Evolutionary conservation across 1,140 invertebrate genomes (phyloP).

Genomic region (Pogonus chalceus): DNA sequence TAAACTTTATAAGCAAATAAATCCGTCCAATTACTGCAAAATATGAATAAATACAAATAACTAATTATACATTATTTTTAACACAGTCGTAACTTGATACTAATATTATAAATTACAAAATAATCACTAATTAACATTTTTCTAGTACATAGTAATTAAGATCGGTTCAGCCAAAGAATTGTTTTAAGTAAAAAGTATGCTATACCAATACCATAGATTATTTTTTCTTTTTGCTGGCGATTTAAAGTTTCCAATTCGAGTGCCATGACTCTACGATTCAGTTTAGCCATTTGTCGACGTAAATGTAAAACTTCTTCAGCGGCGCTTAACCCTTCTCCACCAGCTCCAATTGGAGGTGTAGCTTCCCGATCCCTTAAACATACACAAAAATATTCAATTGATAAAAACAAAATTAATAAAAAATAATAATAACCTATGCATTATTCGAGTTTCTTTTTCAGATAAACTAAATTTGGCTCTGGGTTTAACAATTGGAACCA

Average conservation of each 20-base stretch:
- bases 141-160: conserved; percentile 30
- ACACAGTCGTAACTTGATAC: conserved; percentile 3
- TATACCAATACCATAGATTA: conserved; percentile 67
- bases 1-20: background rate
- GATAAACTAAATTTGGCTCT: conserved; percentile 12
- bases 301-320: conserved; percentile 73
- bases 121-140: conserved; percentile 6
- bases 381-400: conserved; percentile 8
- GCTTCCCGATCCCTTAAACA: conserved; percentile 17
- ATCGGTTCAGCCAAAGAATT: conserved; percentile 71
- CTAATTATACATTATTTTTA: background rate
- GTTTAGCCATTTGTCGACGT: conserved; percentile 68
- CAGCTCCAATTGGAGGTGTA: conserved; percentile 28
- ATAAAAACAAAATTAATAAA: background rate
- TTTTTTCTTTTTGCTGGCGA: conserved; percentile 70
- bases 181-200: conserved; percentile 78
- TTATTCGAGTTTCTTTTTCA: conserved; percentile 1
- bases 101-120: background rate
- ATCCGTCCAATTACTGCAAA: background rate
- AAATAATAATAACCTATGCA: background rate
- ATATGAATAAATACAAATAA: conserved; percentile 4
- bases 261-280: conserved; percentile 74
- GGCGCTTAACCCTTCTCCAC: conserved; percentile 56
- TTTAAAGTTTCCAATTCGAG: conserved; percentile 72
- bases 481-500: conserved; percentile 21